Base-by-base conservation (phyloP, 2,113 vertebrate genomes). In the Antechinus stuartii region DNA sequence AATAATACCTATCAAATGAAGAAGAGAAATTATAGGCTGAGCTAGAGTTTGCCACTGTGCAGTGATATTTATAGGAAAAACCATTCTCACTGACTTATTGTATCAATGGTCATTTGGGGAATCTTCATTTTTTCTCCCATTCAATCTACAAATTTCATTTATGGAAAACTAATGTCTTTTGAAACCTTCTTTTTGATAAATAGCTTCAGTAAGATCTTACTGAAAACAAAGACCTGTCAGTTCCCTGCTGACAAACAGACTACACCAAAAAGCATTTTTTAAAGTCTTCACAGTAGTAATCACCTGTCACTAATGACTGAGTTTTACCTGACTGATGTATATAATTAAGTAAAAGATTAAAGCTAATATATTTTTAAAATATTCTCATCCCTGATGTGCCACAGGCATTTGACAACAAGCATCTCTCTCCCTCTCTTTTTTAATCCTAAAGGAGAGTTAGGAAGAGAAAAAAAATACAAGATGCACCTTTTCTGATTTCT, bases 81-180 rank as follows among this genome's bases (percentile, higher is more conserved):
- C 4, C 56, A 30, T 23, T 91, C 76, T 55, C 5, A 10, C 16
- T 42, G 9, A 89, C 46, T 49, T 22, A 91, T 89, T 8, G 9
- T 54, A 94, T 90, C 47, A 42, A 19, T 7, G 49, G 47, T 23
- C 12, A 90, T 94, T 92, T 49, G 22, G 90, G 9, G 5, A 8
- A 23, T 52, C 68, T 84, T 84, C 68, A 42, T 42, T 84, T 84
- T 55, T 53, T 61, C 52, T 84, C 90, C 52, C 92, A 54, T 0
- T 53, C 1, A 92, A 89, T 35, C 19, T 61, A 25, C 54, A 76
- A 90, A 22, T 94, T 93, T 91, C 92, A 92, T 54, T 94, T 93
- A 76, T 54, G 9, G 50, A 54, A 95, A 93, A 57, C 52, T 68
- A 94, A 52, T 47, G 14, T 14, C 19, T 92, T 84, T 90, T 95